Percentiles rank a stretch among this genome's conserved stretches.
Conservation (phyloP, 1,140 invertebrate genomes). For the Archegozetes longisetosus region DNA sequence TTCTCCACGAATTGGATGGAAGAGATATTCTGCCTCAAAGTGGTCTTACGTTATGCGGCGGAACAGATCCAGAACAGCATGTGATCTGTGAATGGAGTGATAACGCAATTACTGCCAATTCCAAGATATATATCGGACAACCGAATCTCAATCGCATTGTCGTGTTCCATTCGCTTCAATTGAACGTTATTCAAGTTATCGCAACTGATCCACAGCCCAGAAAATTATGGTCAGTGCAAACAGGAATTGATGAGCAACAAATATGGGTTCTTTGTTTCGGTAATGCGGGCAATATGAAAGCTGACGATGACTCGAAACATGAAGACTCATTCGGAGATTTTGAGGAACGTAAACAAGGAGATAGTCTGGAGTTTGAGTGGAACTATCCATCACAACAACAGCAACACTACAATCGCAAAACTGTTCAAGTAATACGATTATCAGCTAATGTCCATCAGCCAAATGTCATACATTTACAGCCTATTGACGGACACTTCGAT, state of each 20-base stretch:
- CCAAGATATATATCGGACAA: conserved; percentile 13
- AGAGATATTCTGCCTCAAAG: conserved; percentile 12
- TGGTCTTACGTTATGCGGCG: conserved; percentile 15
- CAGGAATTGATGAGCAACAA: background rate
- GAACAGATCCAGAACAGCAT: background rate
- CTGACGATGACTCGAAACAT: background rate
- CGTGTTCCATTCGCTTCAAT: conserved; percentile 13
- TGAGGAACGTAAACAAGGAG: background rate
- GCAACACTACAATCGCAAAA: conserved; percentile 34
- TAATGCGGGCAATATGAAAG: background rate
- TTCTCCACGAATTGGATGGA: conserved; percentile 14
- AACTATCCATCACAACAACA: conserved; percentile 1
- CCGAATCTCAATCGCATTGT: conserved; percentile 16
- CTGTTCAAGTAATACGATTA: conserved; percentile 53
- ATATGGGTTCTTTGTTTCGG: conserved; percentile 18
- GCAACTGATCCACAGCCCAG: conserved; percentile 15
- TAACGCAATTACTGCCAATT: background rate
- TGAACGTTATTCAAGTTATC: conserved; percentile 15
- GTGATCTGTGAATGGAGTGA: conserved; percentile 12
- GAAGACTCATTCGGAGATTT: background rate
- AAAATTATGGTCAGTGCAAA: conserved; percentile 5
- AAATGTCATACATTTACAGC: conserved; percentile 58
- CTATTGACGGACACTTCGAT: conserved; percentile 61
- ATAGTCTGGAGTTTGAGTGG: conserved; percentile 2
- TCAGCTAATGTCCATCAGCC: conserved; percentile 41